A percentile compares a stretch with the other conserved stretches of the same genome.
Conservation (phyloP, 2,888 invertebrate genomes). For the Leptopilina drosophilae region DNA sequence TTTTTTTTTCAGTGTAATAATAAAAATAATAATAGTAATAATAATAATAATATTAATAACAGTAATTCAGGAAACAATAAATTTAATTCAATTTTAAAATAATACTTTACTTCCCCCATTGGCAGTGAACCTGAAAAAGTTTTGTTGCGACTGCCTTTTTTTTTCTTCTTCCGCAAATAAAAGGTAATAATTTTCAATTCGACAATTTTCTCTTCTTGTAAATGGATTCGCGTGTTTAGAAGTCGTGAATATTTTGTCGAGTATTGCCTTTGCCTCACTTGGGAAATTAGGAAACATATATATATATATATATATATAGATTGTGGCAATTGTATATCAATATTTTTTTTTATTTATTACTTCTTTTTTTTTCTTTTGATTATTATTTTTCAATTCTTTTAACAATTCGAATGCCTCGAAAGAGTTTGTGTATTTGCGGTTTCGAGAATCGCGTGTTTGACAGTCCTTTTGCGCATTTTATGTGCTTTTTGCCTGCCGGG, state of each 20-base stretch:
- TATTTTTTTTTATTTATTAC: slow-evolving; percentile 41
- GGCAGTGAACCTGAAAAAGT: neutral
- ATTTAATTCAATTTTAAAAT: neutral
- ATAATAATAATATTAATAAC: too few relatives aligned
- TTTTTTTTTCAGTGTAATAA: too few relatives aligned
- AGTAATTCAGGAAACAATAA: too few relatives aligned
- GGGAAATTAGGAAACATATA: slow-evolving; percentile 29
- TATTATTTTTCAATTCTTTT: slow-evolving; percentile 39
- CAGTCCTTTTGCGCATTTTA: slow-evolving; percentile 45
- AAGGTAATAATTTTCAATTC: slow-evolving; percentile 8
- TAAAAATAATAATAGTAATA: too few relatives aligned
- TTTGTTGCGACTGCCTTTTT: too few relatives aligned
- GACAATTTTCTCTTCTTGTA: neutral
- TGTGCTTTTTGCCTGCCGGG: slow-evolving; percentile 33
- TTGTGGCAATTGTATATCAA: slow-evolving; percentile 46
- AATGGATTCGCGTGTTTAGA: slow-evolving; percentile 46
- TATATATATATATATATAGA: neutral
- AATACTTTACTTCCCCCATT: neutral
- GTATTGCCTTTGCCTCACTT: slow-evolving; percentile 19
- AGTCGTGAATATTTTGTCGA: slow-evolving; percentile 46
- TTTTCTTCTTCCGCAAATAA: neutral
- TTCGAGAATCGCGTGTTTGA: slow-evolving; percentile 52
- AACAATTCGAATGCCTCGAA: slow-evolving; percentile 36
- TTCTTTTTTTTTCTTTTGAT: slow-evolving; percentile 33
- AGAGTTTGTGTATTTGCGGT: slow-evolving; percentile 47